Conservation (phyloP, 1,140 invertebrate species). For the Spodoptera frugiperda region DNA sequence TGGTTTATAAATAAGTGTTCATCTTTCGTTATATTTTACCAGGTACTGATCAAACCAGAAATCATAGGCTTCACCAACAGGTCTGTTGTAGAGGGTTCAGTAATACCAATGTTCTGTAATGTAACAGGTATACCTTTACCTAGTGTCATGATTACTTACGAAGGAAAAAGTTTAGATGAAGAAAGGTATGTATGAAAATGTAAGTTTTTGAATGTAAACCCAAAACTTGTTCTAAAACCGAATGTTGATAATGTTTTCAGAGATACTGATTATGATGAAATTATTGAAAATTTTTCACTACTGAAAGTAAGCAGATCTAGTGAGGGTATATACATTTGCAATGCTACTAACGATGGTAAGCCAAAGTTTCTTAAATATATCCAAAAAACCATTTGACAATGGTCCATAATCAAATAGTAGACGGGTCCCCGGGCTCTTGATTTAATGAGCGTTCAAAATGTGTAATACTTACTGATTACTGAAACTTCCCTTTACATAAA, state of each 20-base stretch:
- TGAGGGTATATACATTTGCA: slow-evolving; percentile 68
- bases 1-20: no score
- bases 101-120: slow-evolving; percentile 62
- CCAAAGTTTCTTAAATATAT: background rate
- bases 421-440: no score
- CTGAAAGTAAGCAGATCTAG: slow-evolving; percentile 56
- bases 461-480: background rate
- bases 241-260: slow-evolving; percentile 2
- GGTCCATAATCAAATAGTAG: no score
- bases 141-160: slow-evolving; percentile 60
- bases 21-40: slow-evolving; percentile 43
- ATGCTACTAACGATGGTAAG: slow-evolving; percentile 73
- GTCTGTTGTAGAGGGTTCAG: slow-evolving; percentile 62
- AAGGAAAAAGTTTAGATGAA: slow-evolving; percentile 56
- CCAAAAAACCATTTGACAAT: no score
- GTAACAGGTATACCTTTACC: slow-evolving; percentile 65
- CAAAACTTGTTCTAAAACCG: background rate
- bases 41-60: slow-evolving; percentile 69
- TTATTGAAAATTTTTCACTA: slow-evolving; percentile 48
- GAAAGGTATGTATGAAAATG: slow-evolving; percentile 51
- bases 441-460: no score
- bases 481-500: slow-evolving; percentile 8
- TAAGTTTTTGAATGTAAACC: background rate
- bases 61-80: slow-evolving; percentile 67
- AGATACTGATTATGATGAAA: background rate